Evolutionary conservation across 53 echinoderm and acorn worm species (phyloP), one percentile per base, ranked within the genome.

Genomic region (Holothuria scabra): DNA sequence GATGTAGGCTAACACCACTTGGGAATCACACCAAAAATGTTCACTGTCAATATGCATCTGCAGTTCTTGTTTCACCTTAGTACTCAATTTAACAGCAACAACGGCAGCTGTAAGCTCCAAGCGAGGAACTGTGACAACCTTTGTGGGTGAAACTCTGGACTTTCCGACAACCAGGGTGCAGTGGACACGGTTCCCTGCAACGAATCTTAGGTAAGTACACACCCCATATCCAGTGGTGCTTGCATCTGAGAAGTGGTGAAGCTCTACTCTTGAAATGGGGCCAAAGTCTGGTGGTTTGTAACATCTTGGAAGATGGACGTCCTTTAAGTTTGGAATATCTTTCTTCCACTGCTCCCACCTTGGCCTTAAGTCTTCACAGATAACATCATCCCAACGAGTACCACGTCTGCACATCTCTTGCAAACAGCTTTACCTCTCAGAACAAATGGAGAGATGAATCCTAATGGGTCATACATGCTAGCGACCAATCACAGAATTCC

Each of bases 211-310:
- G 1, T 79, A 79, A 31, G 76, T 48, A n/a, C 88, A n/a, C n/a
- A n/a, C n/a, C n/a, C n/a, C n/a, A 88, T 66, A 60, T 41, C 19
- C 88, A n/a, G n/a, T n/a, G n/a, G n/a, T n/a, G n/a, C n/a, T n/a
- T 83, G 90, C 93, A 83, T 93, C 90, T 4, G 88, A 85, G 80
- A 93, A 93, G 62, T 90, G 90, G 58, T 93, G 93, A 0, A 90
- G 41, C 63, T 93, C 85, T 23, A 79, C 84, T 5, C 28, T 24
- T 25, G 28, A 25, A 13, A 88, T 48, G 20, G 65, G 22, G 2
- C 90, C 88, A 79, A 93, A 88, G 22, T 68, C 86, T 14, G n/a
- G n/a, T n/a, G n/a, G n/a, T n/a, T n/a, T n/a, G n/a, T n/a, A n/a
- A n/a, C n/a, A n/a, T n/a, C n/a, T 84, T 30, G 74, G 65, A 12